These are phyloP conservation scores for Brienomyrus brachyistius DNA, from an alignment of 2,113 vertebrate species.

Conservation along the genomic window DNA sequence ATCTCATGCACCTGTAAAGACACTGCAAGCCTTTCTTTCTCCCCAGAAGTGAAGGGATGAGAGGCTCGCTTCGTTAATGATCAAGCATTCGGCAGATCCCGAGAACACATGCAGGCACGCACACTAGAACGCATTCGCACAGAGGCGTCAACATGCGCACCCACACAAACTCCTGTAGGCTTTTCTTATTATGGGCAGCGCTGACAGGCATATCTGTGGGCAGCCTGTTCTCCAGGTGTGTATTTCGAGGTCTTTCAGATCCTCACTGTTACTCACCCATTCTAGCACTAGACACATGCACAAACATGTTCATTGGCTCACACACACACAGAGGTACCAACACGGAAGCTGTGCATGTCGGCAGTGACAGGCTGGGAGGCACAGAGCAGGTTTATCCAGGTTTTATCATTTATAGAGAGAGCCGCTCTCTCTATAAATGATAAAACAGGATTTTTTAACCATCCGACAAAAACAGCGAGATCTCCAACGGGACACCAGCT, in stretches of 20 bases:
- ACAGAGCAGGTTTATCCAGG: not conserved
- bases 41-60: not conserved
- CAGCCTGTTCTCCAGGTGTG: not conserved
- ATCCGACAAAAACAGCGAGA: conserved; percentile 38
- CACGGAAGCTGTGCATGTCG: not conserved
- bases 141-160: conserved; percentile 1
- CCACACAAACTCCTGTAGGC: conserved; percentile 17
- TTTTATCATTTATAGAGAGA: not conserved
- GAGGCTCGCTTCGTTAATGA: not conserved
- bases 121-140: conserved; percentile 1
- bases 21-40: not conserved
- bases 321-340: conserved; percentile 20
- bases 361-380: not conserved
- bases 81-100: not conserved
- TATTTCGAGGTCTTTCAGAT: not conserved
- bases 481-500: conserved; percentile 47
- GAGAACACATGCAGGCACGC: not conserved
- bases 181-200: not conserved
- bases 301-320: conserved; percentile 32
- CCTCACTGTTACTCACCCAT: conserved; percentile 8
- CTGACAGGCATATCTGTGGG: not conserved
- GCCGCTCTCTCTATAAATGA: not conserved
- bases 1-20: not conserved
- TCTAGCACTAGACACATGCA: conserved; percentile 4
- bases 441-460: conserved; percentile 14